Conservation (phyloP, 2,113 vertebrate species). For the Hippopotamus amphibius region DNA sequence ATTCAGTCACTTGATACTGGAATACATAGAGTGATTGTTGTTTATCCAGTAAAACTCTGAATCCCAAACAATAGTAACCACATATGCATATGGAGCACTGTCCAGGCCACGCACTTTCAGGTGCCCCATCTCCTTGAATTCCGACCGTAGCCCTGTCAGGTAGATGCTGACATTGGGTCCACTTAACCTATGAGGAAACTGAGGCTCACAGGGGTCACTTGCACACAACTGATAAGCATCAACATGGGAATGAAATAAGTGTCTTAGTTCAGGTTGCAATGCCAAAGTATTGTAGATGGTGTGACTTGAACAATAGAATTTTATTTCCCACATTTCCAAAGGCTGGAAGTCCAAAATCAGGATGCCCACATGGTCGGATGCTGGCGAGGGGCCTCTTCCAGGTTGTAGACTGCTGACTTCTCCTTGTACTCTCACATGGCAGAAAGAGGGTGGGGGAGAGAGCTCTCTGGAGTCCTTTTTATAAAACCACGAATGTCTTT, state of each 20-base stretch:
- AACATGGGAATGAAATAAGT: neutral
- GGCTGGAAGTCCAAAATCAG: neutral
- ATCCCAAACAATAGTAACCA: neutral
- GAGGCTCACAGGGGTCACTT: neutral
- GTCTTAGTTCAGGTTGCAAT: neutral
- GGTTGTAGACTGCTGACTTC: neutral
- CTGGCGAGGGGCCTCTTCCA: neutral
- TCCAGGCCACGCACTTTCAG: accelerated
- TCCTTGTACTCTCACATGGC: neutral
- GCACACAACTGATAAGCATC: neutral
- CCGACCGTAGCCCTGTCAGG: neutral
- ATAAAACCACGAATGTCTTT: neutral
- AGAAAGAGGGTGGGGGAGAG: neutral
- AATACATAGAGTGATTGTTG: neutral
- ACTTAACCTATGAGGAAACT: neutral
- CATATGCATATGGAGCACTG: neutral
- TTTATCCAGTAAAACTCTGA: neutral
- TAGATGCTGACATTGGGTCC: too few relatives aligned
- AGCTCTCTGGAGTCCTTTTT: neutral
- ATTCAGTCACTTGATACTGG: neutral
- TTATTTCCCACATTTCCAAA: neutral
- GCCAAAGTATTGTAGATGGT: neutral
- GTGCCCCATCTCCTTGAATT: neutral
- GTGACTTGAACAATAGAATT: neutral
- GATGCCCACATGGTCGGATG: neutral